Base-by-base conservation (phyloP, 2,888 invertebrate species). In the Philonicus albiceps region DNA sequence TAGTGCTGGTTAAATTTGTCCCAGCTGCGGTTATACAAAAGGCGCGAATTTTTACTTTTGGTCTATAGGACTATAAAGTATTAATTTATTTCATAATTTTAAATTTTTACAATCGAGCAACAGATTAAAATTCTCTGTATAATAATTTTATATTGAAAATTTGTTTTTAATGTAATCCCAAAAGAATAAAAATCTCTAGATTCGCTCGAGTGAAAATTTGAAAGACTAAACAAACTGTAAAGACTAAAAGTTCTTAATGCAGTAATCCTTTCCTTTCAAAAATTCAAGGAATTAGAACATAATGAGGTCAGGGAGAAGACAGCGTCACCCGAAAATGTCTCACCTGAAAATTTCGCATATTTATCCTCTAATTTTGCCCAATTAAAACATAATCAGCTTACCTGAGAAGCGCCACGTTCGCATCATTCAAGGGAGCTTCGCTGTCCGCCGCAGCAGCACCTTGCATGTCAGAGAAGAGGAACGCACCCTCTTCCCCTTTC, bases 301-400 rank as follows among this genome's bases (percentile, higher is more conserved):
- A 64, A 64, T 64, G 64, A 64, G 64, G 64, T 64, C 64, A 64
- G 64, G 64, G 64, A 64, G 19, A 64, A 64, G 64, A 27, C 13
- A 64, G 27, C 11, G 22, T 3, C 27, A 22, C 64, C 64, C 49
- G 64, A 64, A 64, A 64, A 64, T 64, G 64, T 64, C 27, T 64
- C 64, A 11, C 27, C 64, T 64, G 27, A 27, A 64, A 64, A 64
- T 64, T 64, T 64, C 64, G 27, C 64, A 64, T 80, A 80, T 80
- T 80, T 53, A 80, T 53, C 30, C 53, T 53, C 43, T 80, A 80
- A 43, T 80, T 49, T 80, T 19, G 43, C 74, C 53, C 80, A 80
- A 80, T 80, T 80, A 80, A 80, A 49, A 53, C 53, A 49, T 80
- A 80, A 80, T 80, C 80, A 80, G 80, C 80, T 80, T 80, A 49